Percentiles rank a stretch among this genome's conserved stretches.
Evolutionary conservation across 2,113 vertebrate species (phyloP).

Genomic region (Furnarius figulus): DNA sequence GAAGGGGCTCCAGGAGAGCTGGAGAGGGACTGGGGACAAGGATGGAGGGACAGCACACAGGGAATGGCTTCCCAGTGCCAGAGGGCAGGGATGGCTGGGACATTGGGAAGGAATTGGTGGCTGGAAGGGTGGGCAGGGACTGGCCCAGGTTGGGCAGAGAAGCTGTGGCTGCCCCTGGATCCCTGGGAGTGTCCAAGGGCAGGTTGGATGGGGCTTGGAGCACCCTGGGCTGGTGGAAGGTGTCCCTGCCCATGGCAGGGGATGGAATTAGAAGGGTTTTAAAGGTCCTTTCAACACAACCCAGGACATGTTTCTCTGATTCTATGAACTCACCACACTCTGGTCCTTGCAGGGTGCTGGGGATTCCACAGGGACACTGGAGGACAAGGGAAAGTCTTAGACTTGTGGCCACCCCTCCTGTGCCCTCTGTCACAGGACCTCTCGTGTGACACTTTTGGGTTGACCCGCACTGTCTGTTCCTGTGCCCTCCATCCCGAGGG

Average conservation of each 20-base stretch:
- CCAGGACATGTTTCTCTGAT: background rate
- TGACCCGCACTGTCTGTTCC: background rate
- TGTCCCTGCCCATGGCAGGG: background rate
- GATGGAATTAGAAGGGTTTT: accelerated
- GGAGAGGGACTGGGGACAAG: too few relatives aligned
- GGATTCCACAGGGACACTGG: accelerated
- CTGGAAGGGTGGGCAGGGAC: accelerated
- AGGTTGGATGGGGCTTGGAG: accelerated
- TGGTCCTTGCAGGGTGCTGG: accelerated
- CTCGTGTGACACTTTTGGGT: background rate
- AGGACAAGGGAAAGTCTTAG: background rate
- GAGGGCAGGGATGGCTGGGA: accelerated
- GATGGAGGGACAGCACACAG: too few relatives aligned
- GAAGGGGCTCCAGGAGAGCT: too few relatives aligned
- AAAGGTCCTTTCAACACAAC: background rate
- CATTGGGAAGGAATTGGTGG: accelerated
- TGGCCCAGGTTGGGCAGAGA: background rate
- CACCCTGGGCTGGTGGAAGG: accelerated
- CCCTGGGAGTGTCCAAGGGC: background rate
- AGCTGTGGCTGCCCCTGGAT: background rate
- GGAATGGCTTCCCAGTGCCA: background rate
- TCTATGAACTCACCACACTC: background rate
- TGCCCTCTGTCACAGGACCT: background rate
- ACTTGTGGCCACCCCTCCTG: background rate
- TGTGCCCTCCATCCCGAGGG: background rate